Evolutionary conservation across 2,113 vertebrate genomes (phyloP), one percentile per base, ranked within the genome.

Genomic region (Oreochromis niloticus): DNA sequence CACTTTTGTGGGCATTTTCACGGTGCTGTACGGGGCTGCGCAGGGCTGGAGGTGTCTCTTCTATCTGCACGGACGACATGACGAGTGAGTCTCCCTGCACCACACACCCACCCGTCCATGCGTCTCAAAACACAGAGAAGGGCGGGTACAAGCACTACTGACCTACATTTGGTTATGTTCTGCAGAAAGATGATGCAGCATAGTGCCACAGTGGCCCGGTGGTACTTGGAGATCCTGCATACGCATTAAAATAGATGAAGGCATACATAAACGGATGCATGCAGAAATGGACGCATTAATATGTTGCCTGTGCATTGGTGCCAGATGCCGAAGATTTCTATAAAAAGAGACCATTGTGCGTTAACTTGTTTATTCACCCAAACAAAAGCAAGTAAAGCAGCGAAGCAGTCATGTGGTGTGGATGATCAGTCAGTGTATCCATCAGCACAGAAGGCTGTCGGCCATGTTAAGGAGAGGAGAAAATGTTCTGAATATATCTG

Each of bases 1-100:
- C 57, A 97, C 97, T 1, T 97, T 97, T n/a, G 96, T 97, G 3
- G 97, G 96, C 1, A 96, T 97, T 52, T 97, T 97, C 88, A 96
- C 96, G 16, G 96, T 95, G 68, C 88, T 97, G 91, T 97, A 97
- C 90, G 96, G 96, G 0, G 97, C 96, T 0, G 96, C 96, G 46
- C 97, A 97, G 93, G 95, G 96, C 80, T 97, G 97, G 97, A 94
- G 96, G 87, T 92, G 95, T 39, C 88, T 97, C 32, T 96, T 97
- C 80, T 97, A 97, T 85, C 96, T 97, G 61, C 95, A 97, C 80
- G 96, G 95, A 55, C 91, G 95, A 17, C 97, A 97, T 12, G 96
- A 97, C 79, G 97, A 97, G 97, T 97, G 87, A 96, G 96, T 92
- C 11, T 14, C 13, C 41, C 17, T 30, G 57, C 78, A 22, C 24